Conservation (phyloP, 2,113 vertebrate genomes). For the Burhinus bistriatus region DNA sequence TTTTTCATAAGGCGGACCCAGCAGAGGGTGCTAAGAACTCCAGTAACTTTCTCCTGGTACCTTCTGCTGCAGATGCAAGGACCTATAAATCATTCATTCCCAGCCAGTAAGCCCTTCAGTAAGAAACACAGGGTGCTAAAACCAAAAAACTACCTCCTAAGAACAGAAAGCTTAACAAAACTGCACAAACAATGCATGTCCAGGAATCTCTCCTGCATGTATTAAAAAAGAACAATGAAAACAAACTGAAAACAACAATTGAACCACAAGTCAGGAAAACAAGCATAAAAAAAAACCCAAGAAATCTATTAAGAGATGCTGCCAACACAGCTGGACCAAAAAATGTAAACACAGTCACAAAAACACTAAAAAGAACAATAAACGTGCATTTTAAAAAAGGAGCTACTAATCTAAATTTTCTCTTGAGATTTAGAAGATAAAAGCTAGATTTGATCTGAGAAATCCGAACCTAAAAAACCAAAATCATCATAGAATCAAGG, state of each 20-base stretch:
- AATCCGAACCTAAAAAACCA: background rate
- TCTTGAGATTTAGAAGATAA: background rate
- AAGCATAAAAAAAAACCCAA: background rate
- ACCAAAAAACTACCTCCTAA: background rate
- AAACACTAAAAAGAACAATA: background rate
- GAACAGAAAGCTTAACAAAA: background rate
- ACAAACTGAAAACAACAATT: background rate
- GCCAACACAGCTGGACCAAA: background rate
- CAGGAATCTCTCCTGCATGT: background rate
- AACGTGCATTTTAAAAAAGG: background rate
- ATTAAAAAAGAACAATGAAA: background rate
- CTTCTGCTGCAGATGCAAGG: background rate
- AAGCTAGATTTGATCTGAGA: background rate
- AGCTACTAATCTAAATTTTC: background rate
- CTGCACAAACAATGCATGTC: background rate
- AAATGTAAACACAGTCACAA: background rate
- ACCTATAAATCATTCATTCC: background rate
- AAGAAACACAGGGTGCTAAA: background rate
- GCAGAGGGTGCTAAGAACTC: background rate
- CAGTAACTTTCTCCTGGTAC: background rate
- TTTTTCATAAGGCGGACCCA: background rate
- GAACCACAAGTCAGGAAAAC: background rate
- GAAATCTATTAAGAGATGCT: background rate
- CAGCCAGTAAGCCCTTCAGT: background rate
- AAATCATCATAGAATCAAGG: background rate